Evolutionary conservation across 2,888 invertebrate genomes (phyloP), one percentile per base, ranked within the genome.

Genomic region (Pyrochroa serraticornis): DNA sequence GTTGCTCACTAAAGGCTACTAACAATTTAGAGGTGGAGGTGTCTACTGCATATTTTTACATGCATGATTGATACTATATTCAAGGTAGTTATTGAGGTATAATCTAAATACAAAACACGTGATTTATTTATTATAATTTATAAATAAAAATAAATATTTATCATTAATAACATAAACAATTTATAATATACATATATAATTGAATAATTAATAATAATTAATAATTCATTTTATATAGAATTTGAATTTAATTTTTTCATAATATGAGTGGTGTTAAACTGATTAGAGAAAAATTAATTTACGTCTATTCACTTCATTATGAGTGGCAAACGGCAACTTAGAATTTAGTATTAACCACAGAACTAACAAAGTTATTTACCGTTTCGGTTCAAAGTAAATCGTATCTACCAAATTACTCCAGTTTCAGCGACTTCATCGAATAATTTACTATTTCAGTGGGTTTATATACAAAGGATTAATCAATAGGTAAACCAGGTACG

Each of bases 311-410:
- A 12, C 31, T 30, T 51, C 12, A 38, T 44, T 43, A 37, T 37
- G 31, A 43, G 37, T 49, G 35, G 22, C 7, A 35, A 51, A 51
- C 32, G 43, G 32, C 7, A 14, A 35, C 22, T 6, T n/a, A 12
- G 44, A 51, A 51, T 30, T 44, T 43, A 14, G 43, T 13, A 38
- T 44, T 49, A 49, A 48, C 34, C 49, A 7, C 33, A 13, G 30
- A 33, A 42, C 41, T 43, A 44, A 56, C 50, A 46, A 39, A 57
- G 46, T 46, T 51, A 57, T 57, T 57, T 51, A 57, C 51, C 12
- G 46, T 36, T 57, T 57, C 39, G 50, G 9, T 50, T 51, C 57
- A 51, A 57, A 51, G 57, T 57, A 42, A 57, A 51, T 57, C 45
- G 35, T 14, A 51, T 57, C 45, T 45, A 37, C 36, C 46, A 51